Percentiles rank a stretch among this genome's conserved stretches.
phyloP scores from a whole-genome alignment of 2,797 vertebrate genomes.

The Bovichtus diacanthus region DNA sequence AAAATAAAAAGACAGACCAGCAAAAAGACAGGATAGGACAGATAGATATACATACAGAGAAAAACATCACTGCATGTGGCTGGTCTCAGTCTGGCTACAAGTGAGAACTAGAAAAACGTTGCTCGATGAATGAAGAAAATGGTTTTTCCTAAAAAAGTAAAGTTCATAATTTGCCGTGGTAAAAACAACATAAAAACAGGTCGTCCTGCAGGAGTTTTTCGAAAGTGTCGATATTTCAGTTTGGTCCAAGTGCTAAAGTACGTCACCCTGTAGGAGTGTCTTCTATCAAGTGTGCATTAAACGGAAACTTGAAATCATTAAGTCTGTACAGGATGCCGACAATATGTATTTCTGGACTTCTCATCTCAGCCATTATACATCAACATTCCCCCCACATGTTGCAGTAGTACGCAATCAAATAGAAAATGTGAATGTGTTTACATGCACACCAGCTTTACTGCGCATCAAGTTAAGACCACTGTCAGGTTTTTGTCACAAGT shows the following conservation, averaged over 20 bases:
- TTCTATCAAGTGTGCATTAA: background rate
- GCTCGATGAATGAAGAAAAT: background rate
- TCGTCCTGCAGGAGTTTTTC: background rate
- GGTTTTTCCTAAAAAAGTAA: background rate
- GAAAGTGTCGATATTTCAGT: background rate
- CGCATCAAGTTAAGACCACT: background rate
- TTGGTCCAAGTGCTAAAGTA: slow-evolving; percentile 12
- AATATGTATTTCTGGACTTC: slow-evolving; percentile 6
- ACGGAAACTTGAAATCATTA: background rate
- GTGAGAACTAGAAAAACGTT: background rate
- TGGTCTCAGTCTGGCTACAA: slow-evolving; percentile 33
- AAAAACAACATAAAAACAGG: slow-evolving; percentile 1
- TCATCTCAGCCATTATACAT: background rate
- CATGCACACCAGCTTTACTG: slow-evolving; percentile 26
- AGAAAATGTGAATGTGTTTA: slow-evolving; percentile 33
- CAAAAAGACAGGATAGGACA: slow-evolving; percentile 30
- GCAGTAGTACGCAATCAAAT: background rate
- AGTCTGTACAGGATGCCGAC: slow-evolving; percentile 12
- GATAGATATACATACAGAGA: slow-evolving; percentile 14
- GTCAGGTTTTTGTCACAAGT: slow-evolving; percentile 1
- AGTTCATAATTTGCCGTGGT: background rate
- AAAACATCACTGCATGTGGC: slow-evolving; percentile 31
- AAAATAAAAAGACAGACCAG: background rate
- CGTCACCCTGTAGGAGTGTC: background rate
- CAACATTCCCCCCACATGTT: background rate